Evolutionary conservation across 2,888 invertebrate species (phyloP).

Genomic region (Pseudanteris insignis): DNA sequence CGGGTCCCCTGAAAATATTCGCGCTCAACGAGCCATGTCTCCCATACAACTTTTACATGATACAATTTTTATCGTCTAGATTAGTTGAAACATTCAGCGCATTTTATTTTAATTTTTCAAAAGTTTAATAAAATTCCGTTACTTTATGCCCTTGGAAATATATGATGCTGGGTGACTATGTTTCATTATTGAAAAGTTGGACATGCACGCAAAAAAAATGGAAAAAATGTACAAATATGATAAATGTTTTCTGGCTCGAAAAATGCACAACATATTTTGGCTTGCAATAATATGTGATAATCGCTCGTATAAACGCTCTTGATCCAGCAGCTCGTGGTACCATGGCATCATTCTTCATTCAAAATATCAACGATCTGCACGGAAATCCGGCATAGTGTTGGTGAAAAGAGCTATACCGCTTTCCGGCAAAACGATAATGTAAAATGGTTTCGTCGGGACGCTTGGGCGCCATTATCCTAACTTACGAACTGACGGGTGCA

Average conservation of each 20-base stretch:
- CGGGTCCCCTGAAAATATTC: slow-evolving; percentile 55
- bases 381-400: slow-evolving; percentile 39
- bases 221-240: too few relatives aligned
- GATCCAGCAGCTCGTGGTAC: slow-evolving; percentile 35
- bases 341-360: slow-evolving; percentile 33
- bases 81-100: too few relatives aligned
- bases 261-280: slow-evolving; percentile 34
- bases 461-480: slow-evolving; percentile 54
- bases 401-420: slow-evolving; percentile 41
- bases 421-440: slow-evolving; percentile 51
- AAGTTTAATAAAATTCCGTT: too few relatives aligned
- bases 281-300: slow-evolving; percentile 38
- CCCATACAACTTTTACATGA: too few relatives aligned
- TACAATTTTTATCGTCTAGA: too few relatives aligned
- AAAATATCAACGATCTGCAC: slow-evolving; percentile 37
- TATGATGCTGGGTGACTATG: too few relatives aligned
- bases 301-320: slow-evolving; percentile 41
- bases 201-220: too few relatives aligned
- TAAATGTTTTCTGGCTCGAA: slow-evolving; percentile 25
- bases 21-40: slow-evolving; percentile 62
- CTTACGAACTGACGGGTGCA: slow-evolving; percentile 52
- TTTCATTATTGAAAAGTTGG: too few relatives aligned
- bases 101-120: too few relatives aligned
- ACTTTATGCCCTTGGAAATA: too few relatives aligned
- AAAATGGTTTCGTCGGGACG: slow-evolving; percentile 47